Conservation (phyloP, 2,888 invertebrate genomes). For the Abrostola tripartita region DNA sequence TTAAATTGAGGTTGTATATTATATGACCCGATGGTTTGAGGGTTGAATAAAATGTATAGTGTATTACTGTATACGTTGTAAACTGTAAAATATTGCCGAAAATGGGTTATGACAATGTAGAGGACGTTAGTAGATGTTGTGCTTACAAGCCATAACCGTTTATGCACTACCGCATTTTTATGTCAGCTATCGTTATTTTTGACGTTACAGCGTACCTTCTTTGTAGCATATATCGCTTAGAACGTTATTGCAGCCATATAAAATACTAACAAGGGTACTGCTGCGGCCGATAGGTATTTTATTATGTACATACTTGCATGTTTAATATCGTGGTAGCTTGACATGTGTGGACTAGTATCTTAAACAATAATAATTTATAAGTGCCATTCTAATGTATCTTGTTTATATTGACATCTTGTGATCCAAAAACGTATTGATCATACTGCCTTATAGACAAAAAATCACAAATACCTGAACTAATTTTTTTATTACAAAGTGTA, state of each 20-base stretch:
- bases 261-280: not conserved
- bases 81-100: conserved; percentile 26
- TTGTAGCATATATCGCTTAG: not conserved
- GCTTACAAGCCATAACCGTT: conserved; percentile 18
- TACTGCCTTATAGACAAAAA: too few species aligned
- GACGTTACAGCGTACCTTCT: conserved; percentile 3
- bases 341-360: too few species aligned
- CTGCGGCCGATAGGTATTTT: not conserved
- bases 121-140: conserved; percentile 11
- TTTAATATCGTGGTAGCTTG: too few species aligned
- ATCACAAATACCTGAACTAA: too few species aligned
- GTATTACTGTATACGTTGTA: conserved; percentile 28
- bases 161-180: conserved; percentile 20
- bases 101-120: conserved; percentile 24
- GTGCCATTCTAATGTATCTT: too few species aligned
- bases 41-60: conserved; percentile 10
- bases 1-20: conserved; percentile 28
- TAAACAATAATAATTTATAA: too few species aligned
- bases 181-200: conserved; percentile 15
- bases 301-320: not conserved
- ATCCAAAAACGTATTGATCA: too few species aligned
- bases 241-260: conserved; percentile 6
- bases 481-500: too few species aligned
- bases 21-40: conserved; percentile 3
- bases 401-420: too few species aligned